Percentiles rank a stretch among this genome's conserved stretches.
phyloP scores from a whole-genome alignment of 2,888 invertebrate species.

The Resseliella maxima region DNA sequence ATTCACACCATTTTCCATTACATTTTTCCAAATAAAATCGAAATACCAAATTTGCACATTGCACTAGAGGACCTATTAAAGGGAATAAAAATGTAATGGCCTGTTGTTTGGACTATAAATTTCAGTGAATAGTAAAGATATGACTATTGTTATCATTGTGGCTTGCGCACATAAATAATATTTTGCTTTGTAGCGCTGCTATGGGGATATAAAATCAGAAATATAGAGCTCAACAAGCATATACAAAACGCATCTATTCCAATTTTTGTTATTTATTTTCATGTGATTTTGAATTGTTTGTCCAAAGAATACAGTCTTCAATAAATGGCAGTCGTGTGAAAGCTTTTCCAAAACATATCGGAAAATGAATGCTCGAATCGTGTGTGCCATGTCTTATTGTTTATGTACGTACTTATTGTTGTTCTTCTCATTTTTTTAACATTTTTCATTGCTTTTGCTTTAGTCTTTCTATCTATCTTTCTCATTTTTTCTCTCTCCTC shows the following conservation, averaged over 20 bases:
- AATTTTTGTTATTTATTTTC: slow-evolving; percentile 35
- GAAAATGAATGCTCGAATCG: slow-evolving; percentile 3
- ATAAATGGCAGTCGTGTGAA: neutral
- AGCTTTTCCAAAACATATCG: slow-evolving; percentile 25
- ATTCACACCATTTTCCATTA: too few species aligned
- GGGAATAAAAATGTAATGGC: neutral
- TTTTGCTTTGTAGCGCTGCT: neutral
- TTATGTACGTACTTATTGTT: too few species aligned
- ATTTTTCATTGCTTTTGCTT: too few species aligned
- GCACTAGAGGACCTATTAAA: neutral
- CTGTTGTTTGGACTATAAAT: slow-evolving; percentile 12
- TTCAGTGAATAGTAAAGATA: neutral
- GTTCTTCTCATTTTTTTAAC: too few species aligned
- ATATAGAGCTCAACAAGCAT: neutral
- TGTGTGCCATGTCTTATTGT: neutral
- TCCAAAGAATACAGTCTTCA: neutral
- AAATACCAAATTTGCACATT: neutral
- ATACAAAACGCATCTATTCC: slow-evolving; percentile 3
- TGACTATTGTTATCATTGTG: too few species aligned
- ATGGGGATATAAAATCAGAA: neutral
- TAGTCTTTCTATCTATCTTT: too few species aligned
- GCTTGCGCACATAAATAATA: slow-evolving; percentile 16
- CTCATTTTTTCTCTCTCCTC: neutral
- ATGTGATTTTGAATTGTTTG: slow-evolving; percentile 7
- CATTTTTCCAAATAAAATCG: too few species aligned